Evolutionary conservation across 2,888 invertebrate genomes (phyloP), one percentile per base, ranked within the genome.

Genomic region (Calameuta pallipes): DNA sequence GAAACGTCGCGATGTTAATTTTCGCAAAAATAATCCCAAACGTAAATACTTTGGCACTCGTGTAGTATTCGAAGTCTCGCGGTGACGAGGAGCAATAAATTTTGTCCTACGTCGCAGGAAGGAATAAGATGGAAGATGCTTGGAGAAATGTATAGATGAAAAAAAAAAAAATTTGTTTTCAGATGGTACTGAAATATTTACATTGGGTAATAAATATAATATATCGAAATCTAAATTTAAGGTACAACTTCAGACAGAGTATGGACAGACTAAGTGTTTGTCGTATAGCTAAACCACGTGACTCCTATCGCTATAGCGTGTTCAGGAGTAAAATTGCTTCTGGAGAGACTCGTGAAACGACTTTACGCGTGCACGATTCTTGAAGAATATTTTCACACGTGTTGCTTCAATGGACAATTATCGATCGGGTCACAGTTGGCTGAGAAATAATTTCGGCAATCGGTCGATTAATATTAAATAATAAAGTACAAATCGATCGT

Each of bases 1-100:
- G 41, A 80, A 80, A 12, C 37, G 71, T 73, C 35, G 36, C 31
- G 71, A 35, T 69, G 75, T 75, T 75, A 56, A 69, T 34, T 15
- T 68, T 56, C 73, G 37, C n/a, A 78, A 80, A 37, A 41, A 37
- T 33, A 69, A 15, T 41, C 73, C 74, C 77, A 70, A 74, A 34
- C 41, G 41, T 75, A 56, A 56, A 56, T 56, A 56, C 23, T 56
- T 56, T 23, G 56, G 56, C 56, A 56, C 56, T 23, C 56, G 9
- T 9, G 56, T 23, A 23, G 23, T 2, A 9, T 56, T 56, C 56
- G 1, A 56, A 23, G 23, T 9, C 23, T 23, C 41, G 23, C 23
- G 23, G 0, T 23, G 41, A 15, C 56, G 23, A 56, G 2, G 56
- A 36, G 23, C 23, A 6, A 56, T 56, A 56, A 56, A 56, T 56